These are phyloP conservation scores for Zenarchopterus dispar DNA, from an alignment of 2,797 vertebrate species.

Conservation along the genomic window DNA sequence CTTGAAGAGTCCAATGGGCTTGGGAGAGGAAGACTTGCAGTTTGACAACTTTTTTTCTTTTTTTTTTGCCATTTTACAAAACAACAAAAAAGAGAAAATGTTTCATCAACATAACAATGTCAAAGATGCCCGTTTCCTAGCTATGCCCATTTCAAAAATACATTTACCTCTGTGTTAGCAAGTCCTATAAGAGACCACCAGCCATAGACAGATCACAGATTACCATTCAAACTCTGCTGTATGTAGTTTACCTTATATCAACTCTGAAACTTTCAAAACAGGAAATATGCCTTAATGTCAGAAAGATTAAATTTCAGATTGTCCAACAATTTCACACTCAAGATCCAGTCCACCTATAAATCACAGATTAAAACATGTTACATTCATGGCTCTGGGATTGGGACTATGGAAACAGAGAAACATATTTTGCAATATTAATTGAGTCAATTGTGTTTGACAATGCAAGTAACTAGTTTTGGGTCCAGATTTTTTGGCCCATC, in stretches of 20 bases:
- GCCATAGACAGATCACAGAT: slow-evolving; percentile 28
- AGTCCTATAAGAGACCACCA: slow-evolving; percentile 39
- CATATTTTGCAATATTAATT: slow-evolving; percentile 28
- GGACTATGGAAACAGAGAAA: slow-evolving; percentile 62
- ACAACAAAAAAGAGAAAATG: slow-evolving; percentile 51
- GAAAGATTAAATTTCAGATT: slow-evolving; percentile 46
- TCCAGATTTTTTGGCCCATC: slow-evolving; percentile 3
- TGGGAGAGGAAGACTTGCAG: slow-evolving; percentile 68
- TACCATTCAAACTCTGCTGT: slow-evolving; percentile 41
- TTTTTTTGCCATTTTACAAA: slow-evolving; percentile 45
- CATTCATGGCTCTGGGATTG: slow-evolving; percentile 59
- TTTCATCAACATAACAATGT: slow-evolving; percentile 48
- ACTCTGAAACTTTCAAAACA: slow-evolving; percentile 33
- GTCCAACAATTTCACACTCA: slow-evolving; percentile 22
- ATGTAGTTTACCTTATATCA: slow-evolving; percentile 58
- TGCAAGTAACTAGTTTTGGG: slow-evolving; percentile 4
- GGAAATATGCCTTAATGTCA: slow-evolving; percentile 75
- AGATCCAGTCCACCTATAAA: slow-evolving; percentile 24
- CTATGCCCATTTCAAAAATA: slow-evolving; percentile 45
- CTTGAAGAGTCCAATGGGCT: slow-evolving; percentile 66
- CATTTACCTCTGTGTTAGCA: slow-evolving; percentile 36
- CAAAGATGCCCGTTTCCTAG: slow-evolving; percentile 52
- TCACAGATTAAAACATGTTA: slow-evolving; percentile 23
- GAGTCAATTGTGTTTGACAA: slow-evolving; percentile 29
- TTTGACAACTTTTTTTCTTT: slow-evolving; percentile 24